These are phyloP conservation scores for Drosophila sproati DNA, from an alignment of 1,140 invertebrate species.

Conservation along the genomic window DNA sequence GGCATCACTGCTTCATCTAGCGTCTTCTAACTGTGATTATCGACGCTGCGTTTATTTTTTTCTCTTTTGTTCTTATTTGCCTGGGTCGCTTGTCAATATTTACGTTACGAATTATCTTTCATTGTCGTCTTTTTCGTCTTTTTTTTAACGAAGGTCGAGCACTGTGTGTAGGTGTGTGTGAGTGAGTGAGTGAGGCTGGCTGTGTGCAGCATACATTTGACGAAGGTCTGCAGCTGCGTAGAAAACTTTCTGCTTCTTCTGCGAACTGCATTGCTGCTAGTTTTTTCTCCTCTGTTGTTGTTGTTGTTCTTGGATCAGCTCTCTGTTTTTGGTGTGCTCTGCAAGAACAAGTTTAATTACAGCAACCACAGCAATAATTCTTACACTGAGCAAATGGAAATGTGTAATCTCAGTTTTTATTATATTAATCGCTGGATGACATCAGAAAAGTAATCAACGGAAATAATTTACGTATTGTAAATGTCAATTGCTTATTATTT, in stretches of 20 bases:
- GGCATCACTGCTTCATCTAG: conserved; percentile 20
- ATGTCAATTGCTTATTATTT: neutral
- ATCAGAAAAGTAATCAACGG: neutral
- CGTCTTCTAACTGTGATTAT: conserved; percentile 32
- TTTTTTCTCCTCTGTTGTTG: neutral
- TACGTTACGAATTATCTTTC: conserved; percentile 36
- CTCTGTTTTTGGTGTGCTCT: conserved; percentile 1
- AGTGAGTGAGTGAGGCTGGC: conserved; percentile 3
- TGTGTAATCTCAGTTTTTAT: no score
- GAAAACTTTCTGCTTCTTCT: conserved; percentile 22
- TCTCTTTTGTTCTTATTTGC: conserved; percentile 44
- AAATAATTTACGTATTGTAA: neutral
- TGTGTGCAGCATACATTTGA: conserved; percentile 27
- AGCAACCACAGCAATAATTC: neutral
- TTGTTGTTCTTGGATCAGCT: conserved; percentile 2
- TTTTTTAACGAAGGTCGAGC: conserved; percentile 29
- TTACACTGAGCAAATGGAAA: conserved; percentile 3
- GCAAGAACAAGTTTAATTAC: conserved; percentile 18
- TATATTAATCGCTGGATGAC: no score
- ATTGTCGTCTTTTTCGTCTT: neutral
- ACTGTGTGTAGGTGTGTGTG: neutral
- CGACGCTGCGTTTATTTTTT: conserved; percentile 18
- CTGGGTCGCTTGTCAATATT: conserved; percentile 61
- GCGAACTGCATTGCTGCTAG: neutral
- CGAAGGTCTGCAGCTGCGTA: conserved; percentile 36